Evolutionary conservation across 2,888 invertebrate genomes (phyloP).

Genomic region (Lasioglossum pauxillum): DNA sequence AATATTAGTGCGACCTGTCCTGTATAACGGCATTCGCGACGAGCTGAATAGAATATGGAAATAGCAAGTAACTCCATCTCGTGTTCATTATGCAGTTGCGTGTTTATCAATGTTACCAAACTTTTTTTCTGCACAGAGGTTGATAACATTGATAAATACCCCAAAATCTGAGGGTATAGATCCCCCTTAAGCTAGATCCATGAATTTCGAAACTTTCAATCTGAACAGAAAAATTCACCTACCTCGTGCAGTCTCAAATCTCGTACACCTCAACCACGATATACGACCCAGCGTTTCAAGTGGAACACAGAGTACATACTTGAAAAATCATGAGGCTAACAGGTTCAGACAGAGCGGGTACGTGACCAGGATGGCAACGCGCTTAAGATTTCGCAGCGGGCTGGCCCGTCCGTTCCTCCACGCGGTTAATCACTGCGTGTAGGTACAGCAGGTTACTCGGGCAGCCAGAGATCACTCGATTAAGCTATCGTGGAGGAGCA

Average conservation of each 20-base stretch:
- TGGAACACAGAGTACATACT: background rate
- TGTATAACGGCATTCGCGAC: too few relatives aligned
- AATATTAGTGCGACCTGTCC: too few relatives aligned
- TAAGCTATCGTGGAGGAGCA: constrained; percentile 25
- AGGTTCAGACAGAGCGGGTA: background rate
- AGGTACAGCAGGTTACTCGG: constrained; percentile 13
- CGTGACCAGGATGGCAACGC: background rate
- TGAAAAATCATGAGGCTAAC: background rate
- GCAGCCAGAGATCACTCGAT: constrained; percentile 57
- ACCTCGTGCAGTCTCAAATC: background rate
- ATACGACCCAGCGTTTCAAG: background rate
- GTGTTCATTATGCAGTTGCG: too few relatives aligned
- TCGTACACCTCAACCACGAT: background rate
- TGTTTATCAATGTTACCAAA: too few relatives aligned
- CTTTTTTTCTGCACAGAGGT: too few relatives aligned
- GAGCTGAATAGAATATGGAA: too few relatives aligned
- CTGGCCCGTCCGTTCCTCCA: background rate
- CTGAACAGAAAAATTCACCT: background rate
- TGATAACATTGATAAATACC: too few relatives aligned
- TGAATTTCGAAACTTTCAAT: background rate
- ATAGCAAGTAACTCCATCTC: too few relatives aligned
- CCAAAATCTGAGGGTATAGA: too few relatives aligned
- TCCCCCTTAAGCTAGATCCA: too few relatives aligned
- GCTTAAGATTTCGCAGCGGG: constrained; percentile 13
- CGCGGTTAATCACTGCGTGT: constrained; percentile 24